Evolutionary conservation across 2,888 invertebrate species (phyloP).

Genomic region (Phengaris alcon): DNA sequence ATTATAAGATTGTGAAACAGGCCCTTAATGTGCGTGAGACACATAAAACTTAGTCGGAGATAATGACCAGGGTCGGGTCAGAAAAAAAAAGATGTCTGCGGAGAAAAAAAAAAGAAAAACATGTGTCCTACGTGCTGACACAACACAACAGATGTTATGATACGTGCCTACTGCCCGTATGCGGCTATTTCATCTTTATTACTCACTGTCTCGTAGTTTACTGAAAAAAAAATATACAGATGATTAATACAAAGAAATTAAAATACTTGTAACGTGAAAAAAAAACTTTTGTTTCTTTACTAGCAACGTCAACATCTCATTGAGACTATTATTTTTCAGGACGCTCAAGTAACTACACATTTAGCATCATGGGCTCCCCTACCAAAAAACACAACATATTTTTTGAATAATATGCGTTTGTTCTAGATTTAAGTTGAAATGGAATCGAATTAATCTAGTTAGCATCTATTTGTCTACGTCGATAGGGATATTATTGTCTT

Average conservation of each 20-base stretch:
- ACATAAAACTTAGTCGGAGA: constrained; percentile 64
- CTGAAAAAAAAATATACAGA: neutral
- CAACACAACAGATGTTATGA: constrained; percentile 40
- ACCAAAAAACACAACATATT: too few species aligned
- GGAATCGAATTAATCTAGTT: too few species aligned
- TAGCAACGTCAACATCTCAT: too few species aligned
- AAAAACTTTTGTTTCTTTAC: neutral
- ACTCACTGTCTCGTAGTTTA: neutral
- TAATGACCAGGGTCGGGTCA: constrained; percentile 75
- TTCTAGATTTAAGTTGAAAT: too few species aligned
- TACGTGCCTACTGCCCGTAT: constrained; percentile 29
- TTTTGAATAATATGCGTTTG: too few species aligned
- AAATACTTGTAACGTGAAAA: neutral
- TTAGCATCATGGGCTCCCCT: too few species aligned
- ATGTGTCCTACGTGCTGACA: constrained; percentile 35
- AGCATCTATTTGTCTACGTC: too few species aligned
- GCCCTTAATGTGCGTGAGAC: constrained; percentile 66
- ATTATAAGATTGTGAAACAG: neutral
- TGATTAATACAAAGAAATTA: too few species aligned
- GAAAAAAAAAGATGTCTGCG: constrained; percentile 54
- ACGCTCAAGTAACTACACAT: too few species aligned
- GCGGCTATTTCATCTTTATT: neutral
- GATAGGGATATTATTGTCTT: too few species aligned
- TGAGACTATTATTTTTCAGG: too few species aligned
- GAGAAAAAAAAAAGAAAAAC: constrained; percentile 28